phyloP scores from a whole-genome alignment of 1,140 invertebrate genomes.

The Microvelia longipes region DNA sequence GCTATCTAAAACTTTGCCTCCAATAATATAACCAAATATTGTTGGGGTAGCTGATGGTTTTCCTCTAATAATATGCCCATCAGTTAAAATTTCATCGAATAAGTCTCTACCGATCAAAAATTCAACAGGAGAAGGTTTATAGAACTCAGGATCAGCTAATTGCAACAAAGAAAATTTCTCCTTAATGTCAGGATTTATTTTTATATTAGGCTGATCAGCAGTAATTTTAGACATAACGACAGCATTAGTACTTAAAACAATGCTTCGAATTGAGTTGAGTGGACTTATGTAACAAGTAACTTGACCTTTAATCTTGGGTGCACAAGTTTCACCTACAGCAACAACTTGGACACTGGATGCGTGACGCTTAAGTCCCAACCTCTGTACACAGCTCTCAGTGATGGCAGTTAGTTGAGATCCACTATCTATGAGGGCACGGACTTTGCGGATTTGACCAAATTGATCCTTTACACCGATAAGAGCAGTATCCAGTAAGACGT shows the following conservation, averaged over 20 bases:
- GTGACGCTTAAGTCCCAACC: not conserved
- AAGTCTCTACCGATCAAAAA: not conserved
- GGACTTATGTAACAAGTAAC: not conserved
- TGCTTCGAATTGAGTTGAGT: not conserved
- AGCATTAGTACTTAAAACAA: not conserved
- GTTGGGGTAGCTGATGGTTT: not conserved
- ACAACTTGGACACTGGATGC: not conserved
- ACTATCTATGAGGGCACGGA: not conserved
- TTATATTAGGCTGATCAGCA: not conserved
- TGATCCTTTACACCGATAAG: not conserved
- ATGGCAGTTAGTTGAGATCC: not conserved
- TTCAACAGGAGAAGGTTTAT: not conserved
- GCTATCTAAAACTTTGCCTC: not conserved
- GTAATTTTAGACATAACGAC: not conserved
- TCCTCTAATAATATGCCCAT: not conserved
- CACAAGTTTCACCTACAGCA: not conserved
- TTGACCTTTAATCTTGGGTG: not conserved
- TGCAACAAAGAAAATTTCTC: not conserved
- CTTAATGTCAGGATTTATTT: not conserved
- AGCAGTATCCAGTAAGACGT: not conserved
- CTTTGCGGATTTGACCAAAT: not conserved
- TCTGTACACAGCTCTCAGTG: not conserved
- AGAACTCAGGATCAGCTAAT: not conserved
- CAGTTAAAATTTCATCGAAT: not conserved
- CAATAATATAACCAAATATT: not conserved